Conservation (phyloP, 92 coral and sea anemone genomes). For the Bergia puertoricense region DNA sequence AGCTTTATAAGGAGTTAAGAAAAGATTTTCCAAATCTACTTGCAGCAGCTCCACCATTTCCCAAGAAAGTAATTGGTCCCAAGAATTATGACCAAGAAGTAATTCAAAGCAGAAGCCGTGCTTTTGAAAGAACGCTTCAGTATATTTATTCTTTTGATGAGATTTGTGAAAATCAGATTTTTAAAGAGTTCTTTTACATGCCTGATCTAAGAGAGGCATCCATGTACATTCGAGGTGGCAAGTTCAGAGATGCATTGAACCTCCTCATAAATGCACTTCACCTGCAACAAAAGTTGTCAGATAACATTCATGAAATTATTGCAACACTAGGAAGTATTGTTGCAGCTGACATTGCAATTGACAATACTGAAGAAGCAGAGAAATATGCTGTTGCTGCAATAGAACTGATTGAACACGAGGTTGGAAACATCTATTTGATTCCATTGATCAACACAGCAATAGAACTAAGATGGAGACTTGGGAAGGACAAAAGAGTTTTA, state of each 20-base stretch:
- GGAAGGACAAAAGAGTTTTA: constrained; percentile 61
- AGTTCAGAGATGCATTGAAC: constrained; percentile 70
- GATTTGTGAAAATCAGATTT: constrained; percentile 64
- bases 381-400: constrained; percentile 83
- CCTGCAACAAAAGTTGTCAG: constrained; percentile 90
- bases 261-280: constrained; percentile 88
- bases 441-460: constrained; percentile 79
- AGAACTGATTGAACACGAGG: constrained; percentile 69
- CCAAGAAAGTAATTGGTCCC: constrained; percentile 84
- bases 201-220: constrained; percentile 80
- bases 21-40: constrained; percentile 78
- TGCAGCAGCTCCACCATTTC: constrained; percentile 64
- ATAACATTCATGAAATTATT: constrained; percentile 72
- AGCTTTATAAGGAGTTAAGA: constrained; percentile 83
- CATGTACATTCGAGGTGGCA: constrained; percentile 85
- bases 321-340: constrained; percentile 89
- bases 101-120: constrained; percentile 63
- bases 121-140: constrained; percentile 74
- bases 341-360: constrained; percentile 75
- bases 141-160: constrained; percentile 57
- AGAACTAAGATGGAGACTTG: constrained; percentile 68
- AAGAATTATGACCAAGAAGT: constrained; percentile 71
- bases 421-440: constrained; percentile 64
- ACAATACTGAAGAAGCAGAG: constrained; percentile 79
- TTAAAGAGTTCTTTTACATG: constrained; percentile 88